Evolutionary conservation across 2,797 vertebrate species (phyloP), one percentile per base, ranked within the genome.

Genomic region (Arctocebus calabarensis): DNA sequence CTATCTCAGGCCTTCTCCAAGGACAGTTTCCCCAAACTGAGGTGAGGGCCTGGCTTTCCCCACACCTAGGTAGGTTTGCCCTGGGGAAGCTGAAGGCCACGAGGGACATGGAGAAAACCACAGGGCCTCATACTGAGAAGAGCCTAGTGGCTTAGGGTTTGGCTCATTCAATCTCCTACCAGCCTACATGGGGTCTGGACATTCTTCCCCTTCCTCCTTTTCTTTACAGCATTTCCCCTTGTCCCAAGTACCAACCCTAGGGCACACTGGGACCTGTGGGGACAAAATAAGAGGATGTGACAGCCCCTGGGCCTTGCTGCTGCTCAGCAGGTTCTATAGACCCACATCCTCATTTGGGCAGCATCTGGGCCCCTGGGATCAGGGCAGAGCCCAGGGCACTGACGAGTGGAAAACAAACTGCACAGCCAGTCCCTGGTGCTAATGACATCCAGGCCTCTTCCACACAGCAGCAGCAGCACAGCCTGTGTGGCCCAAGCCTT

Each of bases 21-120:
- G 91, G 99, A 99, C 96, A 98, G 99, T 90, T 99, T 99, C 95
- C 99, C 99, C 86, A 99, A 98, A 79, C 99, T 99, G 98, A 99
- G 99, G 99, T 99, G 99, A 97, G 85, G 68, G 40, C 66, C 68
- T 78, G 61, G n/a, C 84, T n/a, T 13, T 17, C 17, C 22, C 57
- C 14, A 16, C 68, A 19, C 1, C 9, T 4, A 2, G 83, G 4
- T 32, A 27, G 19, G 59, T 71, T 37, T 34, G 23, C 27, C 20
- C 25, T 5, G 0, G 73, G 57, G 66, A 59, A 4, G 48, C 57
- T 16, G n/a, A 55, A 68, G 45, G 22, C 55, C 0, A 0, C 6
- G 52, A 73, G 32, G 62, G 62, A n/a, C 48, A 25, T 13, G 40
- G 27, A 61, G 74, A 64, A 74, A 68, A 62, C 66, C 40, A 13